These are phyloP conservation scores for Cryptotermes secundus DNA, from an alignment of 1,140 invertebrate species.

Conservation along the genomic window DNA sequence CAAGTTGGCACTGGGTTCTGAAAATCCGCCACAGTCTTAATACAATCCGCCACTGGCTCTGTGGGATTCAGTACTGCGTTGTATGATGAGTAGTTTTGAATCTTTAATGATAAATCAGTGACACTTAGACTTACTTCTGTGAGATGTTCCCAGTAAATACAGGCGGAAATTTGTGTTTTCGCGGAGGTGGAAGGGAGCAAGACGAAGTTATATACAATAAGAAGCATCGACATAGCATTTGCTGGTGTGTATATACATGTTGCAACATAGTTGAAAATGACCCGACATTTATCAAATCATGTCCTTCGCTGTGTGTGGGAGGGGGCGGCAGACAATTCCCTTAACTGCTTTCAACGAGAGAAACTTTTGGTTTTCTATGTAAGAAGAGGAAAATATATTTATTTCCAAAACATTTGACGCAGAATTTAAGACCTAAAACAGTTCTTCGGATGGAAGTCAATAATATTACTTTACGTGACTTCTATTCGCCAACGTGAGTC, in stretches of 20 bases:
- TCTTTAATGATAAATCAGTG: conserved; percentile 2
- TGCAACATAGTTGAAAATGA: background rate
- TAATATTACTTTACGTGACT: background rate
- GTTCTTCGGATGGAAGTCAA: background rate
- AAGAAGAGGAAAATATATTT: conserved; percentile 20
- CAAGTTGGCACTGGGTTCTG: too few relatives aligned
- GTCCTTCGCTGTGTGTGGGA: background rate
- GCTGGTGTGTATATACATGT: background rate
- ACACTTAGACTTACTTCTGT: background rate
- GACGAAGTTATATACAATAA: background rate
- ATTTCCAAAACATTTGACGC: background rate
- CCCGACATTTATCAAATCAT: conserved; percentile 1
- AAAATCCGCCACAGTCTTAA: too few relatives aligned
- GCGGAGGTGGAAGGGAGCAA: background rate
- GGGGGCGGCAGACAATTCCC: background rate
- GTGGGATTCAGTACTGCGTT: background rate
- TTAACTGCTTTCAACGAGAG: background rate
- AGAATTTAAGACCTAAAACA: background rate
- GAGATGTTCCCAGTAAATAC: background rate
- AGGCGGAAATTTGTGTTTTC: conserved; percentile 6
- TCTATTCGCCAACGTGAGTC: background rate
- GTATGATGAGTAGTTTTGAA: background rate
- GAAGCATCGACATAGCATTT: background rate
- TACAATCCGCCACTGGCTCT: background rate
- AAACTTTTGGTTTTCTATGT: conserved; percentile 3